Percentiles rank a stretch among this genome's conserved stretches.
phyloP scores from a whole-genome alignment of 2,113 vertebrate genomes.

The Oryctolagus cuniculus region DNA sequence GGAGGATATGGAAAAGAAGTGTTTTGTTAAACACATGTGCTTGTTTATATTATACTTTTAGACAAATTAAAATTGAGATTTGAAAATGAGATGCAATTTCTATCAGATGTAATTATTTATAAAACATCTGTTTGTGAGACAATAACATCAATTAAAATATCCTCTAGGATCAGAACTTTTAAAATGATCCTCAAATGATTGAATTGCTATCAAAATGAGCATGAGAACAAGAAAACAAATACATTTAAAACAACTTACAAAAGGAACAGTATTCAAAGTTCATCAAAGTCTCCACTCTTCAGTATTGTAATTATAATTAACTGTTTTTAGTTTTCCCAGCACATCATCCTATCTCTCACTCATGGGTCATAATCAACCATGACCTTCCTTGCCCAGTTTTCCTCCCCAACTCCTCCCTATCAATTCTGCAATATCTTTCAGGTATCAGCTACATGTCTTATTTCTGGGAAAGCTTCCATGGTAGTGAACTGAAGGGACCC shows the following conservation, averaged over 20 bases:
- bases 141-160: slow-evolving; percentile 64
- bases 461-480: not conserved
- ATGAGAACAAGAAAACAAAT: not conserved
- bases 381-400: not conserved
- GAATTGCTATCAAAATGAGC: not conserved
- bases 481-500: not conserved
- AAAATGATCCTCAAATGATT: slow-evolving; percentile 10
- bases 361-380: not conserved
- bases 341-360: not conserved
- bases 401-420: not conserved
- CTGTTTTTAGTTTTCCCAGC: not conserved
- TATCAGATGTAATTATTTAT: slow-evolving; percentile 79
- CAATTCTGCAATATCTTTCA: no score
- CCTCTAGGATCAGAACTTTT: slow-evolving; percentile 36
- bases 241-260: not conserved
- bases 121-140: slow-evolving; percentile 76
- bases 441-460: not conserved
- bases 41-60: slow-evolving; percentile 83
- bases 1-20: slow-evolving; percentile 56
- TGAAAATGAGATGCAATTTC: slow-evolving; percentile 76
- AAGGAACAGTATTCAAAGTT: not conserved
- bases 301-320: not conserved
- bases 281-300: not conserved
- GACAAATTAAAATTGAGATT: slow-evolving; percentile 81
- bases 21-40: slow-evolving; percentile 84